These are phyloP conservation scores for Hermatobates lingyangjiaoensis DNA, from an alignment of 1,140 invertebrate genomes.

Conservation along the genomic window DNA sequence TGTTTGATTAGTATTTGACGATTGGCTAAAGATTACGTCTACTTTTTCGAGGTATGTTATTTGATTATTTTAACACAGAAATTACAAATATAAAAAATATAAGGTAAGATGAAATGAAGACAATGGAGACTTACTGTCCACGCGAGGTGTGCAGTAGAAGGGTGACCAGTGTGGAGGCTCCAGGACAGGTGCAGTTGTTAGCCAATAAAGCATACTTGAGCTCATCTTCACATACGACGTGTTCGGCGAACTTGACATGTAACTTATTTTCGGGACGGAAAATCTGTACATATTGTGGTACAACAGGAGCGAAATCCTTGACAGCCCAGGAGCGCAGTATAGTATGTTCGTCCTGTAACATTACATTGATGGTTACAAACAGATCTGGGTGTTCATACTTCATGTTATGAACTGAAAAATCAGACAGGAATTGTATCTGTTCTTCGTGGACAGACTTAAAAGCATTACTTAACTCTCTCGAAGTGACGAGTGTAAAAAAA, in stretches of 20 bases:
- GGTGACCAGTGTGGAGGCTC: constrained; percentile 88
- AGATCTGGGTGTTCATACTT: too few relatives aligned
- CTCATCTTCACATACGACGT: constrained; percentile 92
- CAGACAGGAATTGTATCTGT: too few relatives aligned
- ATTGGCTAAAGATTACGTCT: too few relatives aligned
- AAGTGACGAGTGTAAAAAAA: too few relatives aligned
- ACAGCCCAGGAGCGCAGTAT: constrained; percentile 95
- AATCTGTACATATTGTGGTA: constrained; percentile 95
- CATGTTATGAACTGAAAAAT: too few relatives aligned
- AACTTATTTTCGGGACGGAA: constrained; percentile 95
- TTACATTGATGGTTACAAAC: not conserved
- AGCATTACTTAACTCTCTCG: too few relatives aligned
- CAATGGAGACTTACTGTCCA: constrained; percentile 62
- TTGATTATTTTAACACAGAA: too few relatives aligned
- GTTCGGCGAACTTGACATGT: constrained; percentile 94
- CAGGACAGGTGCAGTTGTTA: constrained; percentile 95
- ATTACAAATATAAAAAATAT: too few relatives aligned
- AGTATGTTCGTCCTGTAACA: constrained; percentile 73
- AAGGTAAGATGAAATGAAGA: too few relatives aligned
- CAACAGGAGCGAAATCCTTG: constrained; percentile 88
- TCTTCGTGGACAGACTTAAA: too few relatives aligned
- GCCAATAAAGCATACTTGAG: constrained; percentile 93
- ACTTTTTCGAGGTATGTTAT: too few relatives aligned
- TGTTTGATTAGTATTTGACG: too few relatives aligned
- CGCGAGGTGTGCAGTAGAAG: constrained; percentile 85